Conservation (phyloP, 2,888 invertebrate species). For the Oscheius myriophilus region DNA sequence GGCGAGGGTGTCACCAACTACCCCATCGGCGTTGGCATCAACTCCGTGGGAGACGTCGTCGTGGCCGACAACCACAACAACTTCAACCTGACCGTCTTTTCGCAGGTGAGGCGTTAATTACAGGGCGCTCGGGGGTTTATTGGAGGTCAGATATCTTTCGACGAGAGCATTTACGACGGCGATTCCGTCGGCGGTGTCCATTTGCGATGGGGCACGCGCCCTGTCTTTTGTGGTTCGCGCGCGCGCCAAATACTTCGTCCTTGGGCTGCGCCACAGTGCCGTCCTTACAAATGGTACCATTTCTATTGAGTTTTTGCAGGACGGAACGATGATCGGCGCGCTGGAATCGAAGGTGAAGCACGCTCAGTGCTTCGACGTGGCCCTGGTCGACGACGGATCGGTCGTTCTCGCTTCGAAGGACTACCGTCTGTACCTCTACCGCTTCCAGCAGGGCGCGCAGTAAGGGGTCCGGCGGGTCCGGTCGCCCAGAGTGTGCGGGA, state of each 20-base stretch:
- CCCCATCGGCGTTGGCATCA: constrained; percentile 98
- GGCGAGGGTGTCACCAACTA: constrained; percentile 99
- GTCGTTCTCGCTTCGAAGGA: constrained; percentile 99
- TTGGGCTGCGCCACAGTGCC: not conserved
- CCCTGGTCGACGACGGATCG: constrained; percentile 97
- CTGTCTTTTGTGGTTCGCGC: constrained; percentile 4
- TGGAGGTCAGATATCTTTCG: constrained; percentile 6
- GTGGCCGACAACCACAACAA: constrained; percentile 99
- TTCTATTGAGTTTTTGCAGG: constrained; percentile 75
- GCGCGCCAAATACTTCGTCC: not conserved
- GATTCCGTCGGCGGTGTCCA: constrained; percentile 16
- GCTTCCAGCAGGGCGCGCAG: constrained; percentile 76
- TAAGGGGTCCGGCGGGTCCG: constrained; percentile 21
- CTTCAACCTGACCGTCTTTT: constrained; percentile 97
- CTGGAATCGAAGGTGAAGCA: constrained; percentile 97
- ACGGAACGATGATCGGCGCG: constrained; percentile 95
- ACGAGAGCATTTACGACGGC: constrained; percentile 10
- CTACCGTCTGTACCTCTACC: constrained; percentile 97
- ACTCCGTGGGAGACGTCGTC: constrained; percentile 92
- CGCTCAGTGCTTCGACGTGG: constrained; percentile 99
- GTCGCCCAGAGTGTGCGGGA: not conserved
- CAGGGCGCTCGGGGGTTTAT: not conserved
- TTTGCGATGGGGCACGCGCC: constrained; percentile 8
- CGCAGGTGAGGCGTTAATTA: constrained; percentile 78
- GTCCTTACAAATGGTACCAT: not conserved